A percentile compares a stretch with the other conserved stretches of the same genome.
Evolutionary conservation across 2,797 vertebrate genomes (phyloP).

Genomic region (Neostethus bicornis): DNA sequence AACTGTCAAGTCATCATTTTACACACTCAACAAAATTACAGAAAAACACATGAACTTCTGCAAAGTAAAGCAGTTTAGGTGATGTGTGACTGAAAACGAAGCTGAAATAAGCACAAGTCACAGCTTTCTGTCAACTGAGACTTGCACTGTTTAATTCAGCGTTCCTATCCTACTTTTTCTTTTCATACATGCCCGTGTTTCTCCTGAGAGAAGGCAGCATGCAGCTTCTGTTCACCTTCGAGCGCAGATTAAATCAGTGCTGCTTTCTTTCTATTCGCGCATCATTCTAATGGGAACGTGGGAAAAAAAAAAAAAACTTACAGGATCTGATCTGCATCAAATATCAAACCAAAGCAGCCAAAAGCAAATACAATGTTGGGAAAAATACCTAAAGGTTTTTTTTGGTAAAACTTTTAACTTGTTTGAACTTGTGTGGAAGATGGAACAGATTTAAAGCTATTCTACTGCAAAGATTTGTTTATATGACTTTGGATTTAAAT

Average conservation of each 20-base stretch:
- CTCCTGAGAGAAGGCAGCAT: no score
- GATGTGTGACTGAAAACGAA: not conserved
- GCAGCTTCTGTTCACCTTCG: not conserved
- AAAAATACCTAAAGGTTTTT: no score
- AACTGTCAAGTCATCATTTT: conserved; percentile 15
- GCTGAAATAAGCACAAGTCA: not conserved
- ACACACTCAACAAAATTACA: conserved; percentile 3
- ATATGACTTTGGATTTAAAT: no score
- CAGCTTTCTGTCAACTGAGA: not conserved
- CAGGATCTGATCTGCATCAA: no score
- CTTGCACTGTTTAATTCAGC: conserved; percentile 4
- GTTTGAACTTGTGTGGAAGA: no score
- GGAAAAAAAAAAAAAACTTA: no score
- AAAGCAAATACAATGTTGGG: no score
- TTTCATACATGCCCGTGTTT: not conserved
- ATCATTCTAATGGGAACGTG: not conserved
- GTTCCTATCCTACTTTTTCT: not conserved
- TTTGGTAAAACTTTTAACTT: no score
- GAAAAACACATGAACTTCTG: conserved; percentile 3
- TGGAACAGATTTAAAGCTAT: no score
- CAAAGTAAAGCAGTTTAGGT: conserved; percentile 2
- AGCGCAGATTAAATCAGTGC: not conserved
- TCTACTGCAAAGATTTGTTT: no score
- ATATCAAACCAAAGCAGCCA: no score
- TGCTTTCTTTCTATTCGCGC: not conserved